These are phyloP conservation scores for Drosophila sturtevanti DNA, from an alignment of 1,140 invertebrate species.

Conservation along the genomic window DNA sequence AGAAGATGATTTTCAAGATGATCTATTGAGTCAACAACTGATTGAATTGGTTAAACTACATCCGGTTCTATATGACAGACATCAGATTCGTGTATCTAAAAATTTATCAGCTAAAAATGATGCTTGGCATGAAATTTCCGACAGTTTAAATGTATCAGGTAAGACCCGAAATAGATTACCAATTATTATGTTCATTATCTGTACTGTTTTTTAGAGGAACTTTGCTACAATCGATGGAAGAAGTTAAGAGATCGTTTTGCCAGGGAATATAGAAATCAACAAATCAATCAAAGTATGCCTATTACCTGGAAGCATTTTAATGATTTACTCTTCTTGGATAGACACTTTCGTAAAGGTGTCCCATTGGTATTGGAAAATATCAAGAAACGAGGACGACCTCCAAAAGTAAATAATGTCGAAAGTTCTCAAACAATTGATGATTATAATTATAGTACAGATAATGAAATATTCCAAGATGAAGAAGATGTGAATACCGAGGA, in stretches of 20 bases:
- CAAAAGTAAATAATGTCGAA: slow-evolving; percentile 21
- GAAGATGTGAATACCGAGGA: slow-evolving; percentile 42
- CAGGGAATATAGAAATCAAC: slow-evolving; percentile 69
- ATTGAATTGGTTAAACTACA: slow-evolving; percentile 68
- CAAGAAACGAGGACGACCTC: slow-evolving; percentile 58
- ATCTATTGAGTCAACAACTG: slow-evolving; percentile 61
- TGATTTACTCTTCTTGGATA: slow-evolving; percentile 63
- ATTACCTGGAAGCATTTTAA: slow-evolving; percentile 67
- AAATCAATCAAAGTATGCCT: slow-evolving; percentile 52
- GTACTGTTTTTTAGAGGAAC: slow-evolving; percentile 49
- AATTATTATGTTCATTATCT: background rate
- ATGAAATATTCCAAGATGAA: slow-evolving; percentile 58
- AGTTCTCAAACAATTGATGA: slow-evolving; percentile 23
- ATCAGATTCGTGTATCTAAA: slow-evolving; percentile 73
- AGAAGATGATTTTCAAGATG: slow-evolving; percentile 42
- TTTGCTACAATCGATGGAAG: slow-evolving; percentile 77
- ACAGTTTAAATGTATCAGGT: slow-evolving; percentile 65
- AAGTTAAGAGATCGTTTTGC: slow-evolving; percentile 74
- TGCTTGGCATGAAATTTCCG: slow-evolving; percentile 68
- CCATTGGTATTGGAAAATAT: slow-evolving; percentile 61
- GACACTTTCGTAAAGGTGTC: slow-evolving; percentile 71
- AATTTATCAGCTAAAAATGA: slow-evolving; percentile 73
- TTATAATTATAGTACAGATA: slow-evolving; percentile 64
- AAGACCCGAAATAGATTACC: background rate
- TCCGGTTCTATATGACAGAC: slow-evolving; percentile 69